Evolutionary conservation across 2,797 vertebrate genomes (phyloP).

Genomic region (Dallia pectoralis): DNA sequence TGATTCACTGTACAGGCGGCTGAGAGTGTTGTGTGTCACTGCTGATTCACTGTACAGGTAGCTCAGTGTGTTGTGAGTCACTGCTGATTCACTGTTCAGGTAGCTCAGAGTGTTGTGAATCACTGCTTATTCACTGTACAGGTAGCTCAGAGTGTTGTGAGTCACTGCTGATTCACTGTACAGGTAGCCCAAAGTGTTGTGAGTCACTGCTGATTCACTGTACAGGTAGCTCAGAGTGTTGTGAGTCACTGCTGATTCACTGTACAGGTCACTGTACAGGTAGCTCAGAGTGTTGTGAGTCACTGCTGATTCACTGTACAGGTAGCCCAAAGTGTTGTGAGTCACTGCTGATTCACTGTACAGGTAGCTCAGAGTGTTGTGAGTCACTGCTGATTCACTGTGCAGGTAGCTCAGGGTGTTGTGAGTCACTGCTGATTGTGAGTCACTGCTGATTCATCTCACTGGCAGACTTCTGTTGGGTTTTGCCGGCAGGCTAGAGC

Average conservation of each 20-base stretch:
- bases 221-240: slow-evolving; percentile 1
- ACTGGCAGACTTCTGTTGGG: background rate
- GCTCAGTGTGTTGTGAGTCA: no score
- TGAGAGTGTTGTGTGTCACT: no score
- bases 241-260: no score
- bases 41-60: background rate
- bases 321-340: background rate
- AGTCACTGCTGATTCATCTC: background rate
- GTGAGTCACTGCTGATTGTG: no score
- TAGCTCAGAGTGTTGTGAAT: background rate
- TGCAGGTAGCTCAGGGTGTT: background rate
- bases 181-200: slow-evolving; percentile 1
- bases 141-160: slow-evolving; percentile 2
- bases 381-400: no score
- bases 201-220: no score
- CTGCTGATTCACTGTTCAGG: background rate
- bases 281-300: background rate
- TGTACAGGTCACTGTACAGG: background rate
- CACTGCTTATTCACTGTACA: background rate
- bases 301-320: background rate
- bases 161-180: no score
- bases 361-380: slow-evolving; percentile 5
- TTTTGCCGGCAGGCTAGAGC: no score
- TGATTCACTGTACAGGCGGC: background rate
- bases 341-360: no score